Conservation (phyloP, 1,140 invertebrate genomes). For the Drosophila subpulchrella region DNA sequence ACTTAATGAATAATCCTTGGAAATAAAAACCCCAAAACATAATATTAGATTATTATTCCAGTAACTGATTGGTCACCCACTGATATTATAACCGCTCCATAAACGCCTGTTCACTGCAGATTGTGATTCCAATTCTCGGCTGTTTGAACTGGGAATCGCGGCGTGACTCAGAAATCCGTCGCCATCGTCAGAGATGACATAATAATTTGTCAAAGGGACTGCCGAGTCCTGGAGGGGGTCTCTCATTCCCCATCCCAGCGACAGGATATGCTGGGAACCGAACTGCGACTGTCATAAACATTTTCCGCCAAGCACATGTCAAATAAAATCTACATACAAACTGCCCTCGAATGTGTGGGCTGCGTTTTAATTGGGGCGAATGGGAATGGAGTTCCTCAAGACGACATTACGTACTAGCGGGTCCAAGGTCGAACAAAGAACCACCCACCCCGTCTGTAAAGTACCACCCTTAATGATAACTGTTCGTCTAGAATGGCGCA, state of each 20-base stretch:
- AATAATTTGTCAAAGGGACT: slow-evolving; percentile 58
- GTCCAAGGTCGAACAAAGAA: slow-evolving; percentile 5
- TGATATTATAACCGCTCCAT: not conserved
- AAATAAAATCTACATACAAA: slow-evolving; percentile 69
- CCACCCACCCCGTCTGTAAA: not conserved
- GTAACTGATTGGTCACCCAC: not conserved
- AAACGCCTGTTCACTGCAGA: not conserved
- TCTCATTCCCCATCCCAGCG: slow-evolving; percentile 7
- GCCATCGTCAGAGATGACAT: slow-evolving; percentile 63
- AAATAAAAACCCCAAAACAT: not conserved
- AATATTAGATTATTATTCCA: not conserved
- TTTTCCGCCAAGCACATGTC: slow-evolving; percentile 47
- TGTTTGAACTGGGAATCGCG: slow-evolving; percentile 10
- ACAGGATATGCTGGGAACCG: slow-evolving; percentile 28
- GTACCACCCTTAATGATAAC: slow-evolving; percentile 32
- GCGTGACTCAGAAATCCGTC: slow-evolving; percentile 33
- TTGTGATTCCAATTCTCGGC: slow-evolving; percentile 4
- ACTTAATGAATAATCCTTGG: not conserved
- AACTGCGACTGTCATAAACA: slow-evolving; percentile 36
- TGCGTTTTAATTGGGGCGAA: slow-evolving; percentile 50
- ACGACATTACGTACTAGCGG: slow-evolving; percentile 10
- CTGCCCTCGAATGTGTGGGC: slow-evolving; percentile 27
- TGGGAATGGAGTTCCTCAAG: slow-evolving; percentile 18
- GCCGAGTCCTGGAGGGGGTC: slow-evolving; percentile 5
- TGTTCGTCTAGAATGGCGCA: slow-evolving; percentile 20